Evolutionary conservation across 1,140 invertebrate species (phyloP).

Genomic region (Bombus affinis): DNA sequence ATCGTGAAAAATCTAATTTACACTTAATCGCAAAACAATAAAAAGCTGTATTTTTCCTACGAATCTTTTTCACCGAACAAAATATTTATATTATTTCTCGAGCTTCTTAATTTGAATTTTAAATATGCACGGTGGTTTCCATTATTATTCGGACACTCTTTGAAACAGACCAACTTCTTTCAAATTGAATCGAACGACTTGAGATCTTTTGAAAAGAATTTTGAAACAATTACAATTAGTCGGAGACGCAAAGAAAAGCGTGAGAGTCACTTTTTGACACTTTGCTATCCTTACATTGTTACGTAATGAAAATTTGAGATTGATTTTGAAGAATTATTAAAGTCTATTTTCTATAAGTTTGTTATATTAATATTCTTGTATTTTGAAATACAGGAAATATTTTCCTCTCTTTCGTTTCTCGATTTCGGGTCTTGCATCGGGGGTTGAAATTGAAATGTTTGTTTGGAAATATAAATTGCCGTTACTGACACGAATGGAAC

Average conservation of each 20-base stretch:
- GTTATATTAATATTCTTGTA: neutral
- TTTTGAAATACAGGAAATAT: neutral
- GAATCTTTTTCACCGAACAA: neutral
- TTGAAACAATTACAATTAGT: too few relatives aligned
- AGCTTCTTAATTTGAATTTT: neutral
- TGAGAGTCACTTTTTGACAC: accelerated
- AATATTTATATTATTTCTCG: neutral
- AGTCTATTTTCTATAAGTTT: neutral
- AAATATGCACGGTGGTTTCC: neutral
- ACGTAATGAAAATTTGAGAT: too few relatives aligned
- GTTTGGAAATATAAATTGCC: neutral
- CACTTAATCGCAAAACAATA: too few relatives aligned
- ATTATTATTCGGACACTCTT: too few relatives aligned
- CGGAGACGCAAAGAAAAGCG: too few relatives aligned
- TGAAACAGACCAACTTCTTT: too few relatives aligned
- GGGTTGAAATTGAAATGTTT: neutral
- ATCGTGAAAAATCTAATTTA: too few relatives aligned
- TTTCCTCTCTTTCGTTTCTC: neutral
- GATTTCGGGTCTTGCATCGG: neutral
- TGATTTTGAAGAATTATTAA: neutral
- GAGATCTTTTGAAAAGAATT: too few relatives aligned
- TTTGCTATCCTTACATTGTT: too few relatives aligned
- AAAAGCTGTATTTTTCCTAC: neutral
- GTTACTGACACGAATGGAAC: neutral
- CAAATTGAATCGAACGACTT: too few relatives aligned